Evolutionary conservation across 2,797 vertebrate genomes (phyloP).

Genomic region (Sparus aurata): DNA sequence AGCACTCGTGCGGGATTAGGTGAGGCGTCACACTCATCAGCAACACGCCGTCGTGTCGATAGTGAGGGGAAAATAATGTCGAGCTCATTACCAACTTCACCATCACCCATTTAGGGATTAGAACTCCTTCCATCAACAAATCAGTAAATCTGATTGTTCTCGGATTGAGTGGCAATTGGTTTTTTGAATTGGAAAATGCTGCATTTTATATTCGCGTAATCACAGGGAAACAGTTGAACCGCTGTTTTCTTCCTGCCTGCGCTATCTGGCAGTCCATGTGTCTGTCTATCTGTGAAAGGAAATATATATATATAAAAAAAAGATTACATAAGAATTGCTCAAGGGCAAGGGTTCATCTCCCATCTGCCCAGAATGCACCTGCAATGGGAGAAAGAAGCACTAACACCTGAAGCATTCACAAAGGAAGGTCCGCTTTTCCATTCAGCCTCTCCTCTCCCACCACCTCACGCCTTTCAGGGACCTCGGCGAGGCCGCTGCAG

Average conservation of each 20-base stretch:
- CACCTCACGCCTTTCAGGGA: slow-evolving; percentile 9
- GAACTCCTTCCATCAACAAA: slow-evolving; percentile 38
- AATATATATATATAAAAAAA: not conserved
- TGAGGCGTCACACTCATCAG: slow-evolving; percentile 42
- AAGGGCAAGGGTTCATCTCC: slow-evolving; percentile 49
- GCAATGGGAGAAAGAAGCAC: slow-evolving; percentile 31
- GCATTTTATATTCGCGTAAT: slow-evolving; percentile 23
- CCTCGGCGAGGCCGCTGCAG: not conserved
- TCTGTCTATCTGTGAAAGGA: not conserved
- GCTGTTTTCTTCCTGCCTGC: slow-evolving; percentile 5
- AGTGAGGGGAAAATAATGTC: slow-evolving; percentile 26
- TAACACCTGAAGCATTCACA: slow-evolving; percentile 37
- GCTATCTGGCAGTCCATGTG: slow-evolving; percentile 28
- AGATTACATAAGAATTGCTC: slow-evolving; percentile 28
- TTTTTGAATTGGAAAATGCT: slow-evolving; percentile 25
- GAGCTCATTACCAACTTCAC: slow-evolving; percentile 59
- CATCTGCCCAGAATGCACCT: slow-evolving; percentile 51
- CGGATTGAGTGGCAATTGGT: slow-evolving; percentile 16
- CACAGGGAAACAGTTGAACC: slow-evolving; percentile 2
- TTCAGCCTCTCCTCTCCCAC: slow-evolving; percentile 9
- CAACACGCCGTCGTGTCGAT: slow-evolving; percentile 16
- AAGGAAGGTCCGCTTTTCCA: slow-evolving; percentile 30
- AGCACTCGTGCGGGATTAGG: slow-evolving; percentile 53
- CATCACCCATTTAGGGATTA: slow-evolving; percentile 49
- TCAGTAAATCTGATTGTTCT: slow-evolving; percentile 38